A percentile compares a stretch with the other conserved stretches of the same genome.
Evolutionary conservation across 2,113 vertebrate genomes (phyloP).

Genomic region (Neotoma lepida): DNA sequence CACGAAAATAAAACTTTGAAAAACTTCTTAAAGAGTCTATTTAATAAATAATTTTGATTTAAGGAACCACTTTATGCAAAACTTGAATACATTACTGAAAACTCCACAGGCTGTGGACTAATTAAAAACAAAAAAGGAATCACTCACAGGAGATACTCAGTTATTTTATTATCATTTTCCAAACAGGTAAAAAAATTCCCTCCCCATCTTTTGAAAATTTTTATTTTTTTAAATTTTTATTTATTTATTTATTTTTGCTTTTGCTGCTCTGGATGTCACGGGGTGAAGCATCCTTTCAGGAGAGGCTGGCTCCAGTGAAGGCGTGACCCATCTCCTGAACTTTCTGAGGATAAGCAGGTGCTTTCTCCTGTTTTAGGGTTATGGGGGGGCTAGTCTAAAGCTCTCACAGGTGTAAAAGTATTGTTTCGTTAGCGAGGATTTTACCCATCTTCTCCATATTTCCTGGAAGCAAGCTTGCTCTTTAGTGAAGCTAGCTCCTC

Average conservation of each 20-base stretch:
- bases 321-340: neutral
- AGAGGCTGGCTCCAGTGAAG: neutral
- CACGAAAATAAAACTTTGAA: slow-evolving; percentile 58
- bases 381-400: slow-evolving; percentile 57
- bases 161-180: slow-evolving; percentile 68
- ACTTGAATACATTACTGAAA: slow-evolving; percentile 53
- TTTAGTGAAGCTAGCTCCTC: slow-evolving; percentile 58
- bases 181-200: slow-evolving; percentile 68
- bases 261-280: slow-evolving; percentile 46
- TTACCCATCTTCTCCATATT: neutral
- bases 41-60: slow-evolving; percentile 57
- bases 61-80: slow-evolving; percentile 50
- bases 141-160: slow-evolving; percentile 72
- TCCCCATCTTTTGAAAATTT: neutral
- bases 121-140: slow-evolving; percentile 60
- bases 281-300: slow-evolving; percentile 51
- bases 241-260: slow-evolving; percentile 28
- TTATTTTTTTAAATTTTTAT: neutral
- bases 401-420: slow-evolving; percentile 43
- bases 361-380: neutral
- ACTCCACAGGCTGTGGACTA: slow-evolving; percentile 28
- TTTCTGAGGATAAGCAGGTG: neutral
- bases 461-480: slow-evolving; percentile 56
- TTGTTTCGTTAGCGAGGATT: slow-evolving; percentile 41
- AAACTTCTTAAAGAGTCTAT: slow-evolving; percentile 53